A percentile compares a stretch with the other conserved stretches of the same genome.
Evolutionary conservation across 2,888 invertebrate species (phyloP).

Genomic region (Thymelicus lineola): DNA sequence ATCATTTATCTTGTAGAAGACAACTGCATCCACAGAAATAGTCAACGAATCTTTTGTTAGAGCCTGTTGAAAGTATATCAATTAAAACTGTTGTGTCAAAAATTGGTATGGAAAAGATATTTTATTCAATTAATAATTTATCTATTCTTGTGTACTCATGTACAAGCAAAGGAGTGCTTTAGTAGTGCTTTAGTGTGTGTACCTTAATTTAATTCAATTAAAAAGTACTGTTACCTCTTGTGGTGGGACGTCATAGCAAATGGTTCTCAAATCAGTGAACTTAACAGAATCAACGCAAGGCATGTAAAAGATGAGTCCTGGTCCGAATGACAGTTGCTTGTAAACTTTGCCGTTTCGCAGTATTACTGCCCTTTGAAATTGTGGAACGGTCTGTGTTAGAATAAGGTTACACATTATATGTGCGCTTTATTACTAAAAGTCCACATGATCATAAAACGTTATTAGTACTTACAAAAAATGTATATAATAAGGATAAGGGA

Average conservation of each 20-base stretch:
- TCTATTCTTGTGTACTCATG: too few relatives aligned
- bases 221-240: conserved; percentile 89
- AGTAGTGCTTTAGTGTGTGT: too few relatives aligned
- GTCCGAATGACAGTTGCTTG: conserved; percentile 88
- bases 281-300: conserved; percentile 95
- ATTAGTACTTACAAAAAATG: conserved; percentile 56
- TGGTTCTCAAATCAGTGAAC: conserved; percentile 94
- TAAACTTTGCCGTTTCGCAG: conserved; percentile 91
- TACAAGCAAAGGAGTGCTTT: too few relatives aligned
- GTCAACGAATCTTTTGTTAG: conserved; percentile 92
- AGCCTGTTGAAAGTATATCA: conserved; percentile 50
- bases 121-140: too few relatives aligned
- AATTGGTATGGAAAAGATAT: neutral
- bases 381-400: conserved; percentile 87
- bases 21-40: conserved; percentile 94
- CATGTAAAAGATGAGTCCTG: conserved; percentile 94
- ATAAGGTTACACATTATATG: neutral
- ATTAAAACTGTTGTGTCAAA: neutral
- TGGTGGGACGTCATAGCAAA: conserved; percentile 96
- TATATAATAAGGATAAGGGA: conserved; percentile 57
- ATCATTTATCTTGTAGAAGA: conserved; percentile 90
- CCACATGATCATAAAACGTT: neutral
- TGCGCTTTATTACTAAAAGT: too few relatives aligned
- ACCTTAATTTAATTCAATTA: too few relatives aligned
- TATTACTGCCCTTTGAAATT: conserved; percentile 93